phyloP scores from a whole-genome alignment of 2,113 vertebrate genomes.

The Gymnocephalus cernua region DNA sequence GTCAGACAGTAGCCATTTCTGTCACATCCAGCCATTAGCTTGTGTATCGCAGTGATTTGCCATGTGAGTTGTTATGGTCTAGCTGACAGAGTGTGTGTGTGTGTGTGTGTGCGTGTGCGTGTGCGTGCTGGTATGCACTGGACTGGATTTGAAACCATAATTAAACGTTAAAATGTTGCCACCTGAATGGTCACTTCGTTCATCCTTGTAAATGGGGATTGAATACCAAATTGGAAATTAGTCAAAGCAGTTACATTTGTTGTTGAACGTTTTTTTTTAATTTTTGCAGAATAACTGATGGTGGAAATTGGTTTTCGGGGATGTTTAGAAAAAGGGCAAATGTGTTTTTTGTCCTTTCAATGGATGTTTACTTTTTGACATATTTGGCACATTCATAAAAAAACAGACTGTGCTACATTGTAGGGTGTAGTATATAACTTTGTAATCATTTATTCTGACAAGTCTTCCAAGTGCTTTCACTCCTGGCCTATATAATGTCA shows the following conservation, averaged over 20 bases:
- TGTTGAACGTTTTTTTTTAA: conserved; percentile 6
- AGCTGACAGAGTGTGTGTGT: not conserved
- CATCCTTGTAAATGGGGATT: conserved; percentile 28
- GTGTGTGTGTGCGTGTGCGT: conserved; percentile 2
- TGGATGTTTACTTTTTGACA: not conserved
- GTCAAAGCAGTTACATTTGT: conserved; percentile 29
- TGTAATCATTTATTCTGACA: not conserved
- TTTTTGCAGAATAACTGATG: conserved; percentile 31
- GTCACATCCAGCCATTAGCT: conserved; percentile 59
- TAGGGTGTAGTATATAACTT: not conserved
- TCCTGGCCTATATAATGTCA: not conserved
- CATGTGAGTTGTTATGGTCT: conserved; percentile 1
- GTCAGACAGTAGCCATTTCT: conserved; percentile 48
- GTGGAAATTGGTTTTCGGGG: not conserved
- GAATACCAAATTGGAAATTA: conserved; percentile 46
- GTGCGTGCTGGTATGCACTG: not conserved
- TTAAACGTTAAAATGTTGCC: conserved; percentile 10
- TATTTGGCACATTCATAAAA: conserved; percentile 6
- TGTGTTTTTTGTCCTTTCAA: not conserved
- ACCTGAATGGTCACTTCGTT: conserved; percentile 51
- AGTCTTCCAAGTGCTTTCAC: conserved; percentile 16
- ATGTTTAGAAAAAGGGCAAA: not conserved
- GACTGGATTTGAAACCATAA: conserved; percentile 23
- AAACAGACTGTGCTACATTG: not conserved
- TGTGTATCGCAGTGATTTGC: conserved; percentile 47